These are phyloP conservation scores for Epicampocera succincta DNA, from an alignment of 2,888 invertebrate species.

Conservation along the genomic window DNA sequence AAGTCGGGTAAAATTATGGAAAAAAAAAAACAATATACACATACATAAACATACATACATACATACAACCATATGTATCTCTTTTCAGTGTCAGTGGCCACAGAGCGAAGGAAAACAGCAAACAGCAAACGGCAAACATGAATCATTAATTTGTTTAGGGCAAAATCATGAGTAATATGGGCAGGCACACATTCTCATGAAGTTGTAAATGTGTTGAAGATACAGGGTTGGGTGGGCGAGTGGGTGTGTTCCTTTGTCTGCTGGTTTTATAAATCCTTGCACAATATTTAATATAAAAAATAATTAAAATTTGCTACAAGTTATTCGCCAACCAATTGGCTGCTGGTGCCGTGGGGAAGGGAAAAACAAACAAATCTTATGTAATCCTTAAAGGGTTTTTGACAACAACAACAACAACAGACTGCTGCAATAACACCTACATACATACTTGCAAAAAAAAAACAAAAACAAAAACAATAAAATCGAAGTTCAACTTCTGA, in stretches of 20 bases:
- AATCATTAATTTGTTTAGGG: constrained; percentile 53
- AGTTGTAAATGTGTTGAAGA: neutral
- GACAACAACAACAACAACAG: constrained; percentile 14
- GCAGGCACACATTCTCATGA: neutral
- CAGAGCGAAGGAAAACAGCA: constrained; percentile 8
- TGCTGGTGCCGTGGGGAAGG: too few relatives aligned
- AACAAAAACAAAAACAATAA: constrained; percentile 6
- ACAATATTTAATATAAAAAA: too few relatives aligned
- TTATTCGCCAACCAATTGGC: too few relatives aligned
- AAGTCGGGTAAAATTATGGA: constrained; percentile 51
- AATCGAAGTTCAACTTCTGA: constrained; percentile 48
- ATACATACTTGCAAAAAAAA: constrained; percentile 29
- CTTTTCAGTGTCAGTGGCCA: constrained; percentile 48
- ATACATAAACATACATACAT: neutral
- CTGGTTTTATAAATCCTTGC: constrained; percentile 13
- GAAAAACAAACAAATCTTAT: constrained; percentile 36
- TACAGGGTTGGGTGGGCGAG: constrained; percentile 22
- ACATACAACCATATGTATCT: neutral
- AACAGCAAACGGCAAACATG: too few relatives aligned
- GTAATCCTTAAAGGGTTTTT: constrained; percentile 31
- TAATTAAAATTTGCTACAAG: too few relatives aligned
- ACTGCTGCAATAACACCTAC: constrained; percentile 15
- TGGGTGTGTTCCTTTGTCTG: constrained; percentile 62
- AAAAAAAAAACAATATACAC: too few relatives aligned
- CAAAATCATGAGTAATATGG: constrained; percentile 44